A percentile compares a stretch with the other conserved stretches of the same genome.
Conservation (phyloP, 2,888 invertebrate genomes). For the Tetragonisca angustula region DNA sequence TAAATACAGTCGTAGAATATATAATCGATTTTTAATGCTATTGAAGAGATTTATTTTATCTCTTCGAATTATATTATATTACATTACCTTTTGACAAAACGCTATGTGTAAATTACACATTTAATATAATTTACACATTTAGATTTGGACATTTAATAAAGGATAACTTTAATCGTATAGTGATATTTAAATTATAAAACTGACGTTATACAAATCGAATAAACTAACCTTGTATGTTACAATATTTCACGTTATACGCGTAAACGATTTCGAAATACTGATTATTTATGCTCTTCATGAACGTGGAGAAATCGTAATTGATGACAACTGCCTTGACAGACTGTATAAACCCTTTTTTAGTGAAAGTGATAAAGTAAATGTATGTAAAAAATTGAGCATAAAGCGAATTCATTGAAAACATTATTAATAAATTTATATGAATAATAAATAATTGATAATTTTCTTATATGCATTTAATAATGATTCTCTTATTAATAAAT, state of each 20-base stretch:
- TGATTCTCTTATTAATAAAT: not conserved
- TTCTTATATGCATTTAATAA: not conserved
- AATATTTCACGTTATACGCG: constrained; percentile 39
- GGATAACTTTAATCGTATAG: constrained; percentile 9
- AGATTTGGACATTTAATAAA: constrained; percentile 12
- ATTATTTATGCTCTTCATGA: constrained; percentile 64
- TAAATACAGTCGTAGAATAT: constrained; percentile 19
- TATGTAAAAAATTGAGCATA: constrained; percentile 3
- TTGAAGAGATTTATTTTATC: not conserved
- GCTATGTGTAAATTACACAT: constrained; percentile 10
- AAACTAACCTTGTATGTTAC: constrained; percentile 20
- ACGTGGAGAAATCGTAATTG: constrained; percentile 65
- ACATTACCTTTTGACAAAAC: not conserved
- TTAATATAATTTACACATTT: constrained; percentile 17
- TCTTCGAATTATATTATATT: not conserved
- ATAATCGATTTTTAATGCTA: constrained; percentile 6
- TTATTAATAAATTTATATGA: constrained; percentile 17
- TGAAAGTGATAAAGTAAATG: constrained; percentile 53
- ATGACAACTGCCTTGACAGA: constrained; percentile 44
- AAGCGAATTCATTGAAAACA: constrained; percentile 2
- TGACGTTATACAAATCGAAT: not conserved
- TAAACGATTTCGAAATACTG: constrained; percentile 60
- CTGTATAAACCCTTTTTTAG: constrained; percentile 52
- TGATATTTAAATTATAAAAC: constrained; percentile 17
- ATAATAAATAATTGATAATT: not conserved